Conservation (phyloP, 2,113 vertebrate species). For the Dicerorhinus sumatrensis region DNA sequence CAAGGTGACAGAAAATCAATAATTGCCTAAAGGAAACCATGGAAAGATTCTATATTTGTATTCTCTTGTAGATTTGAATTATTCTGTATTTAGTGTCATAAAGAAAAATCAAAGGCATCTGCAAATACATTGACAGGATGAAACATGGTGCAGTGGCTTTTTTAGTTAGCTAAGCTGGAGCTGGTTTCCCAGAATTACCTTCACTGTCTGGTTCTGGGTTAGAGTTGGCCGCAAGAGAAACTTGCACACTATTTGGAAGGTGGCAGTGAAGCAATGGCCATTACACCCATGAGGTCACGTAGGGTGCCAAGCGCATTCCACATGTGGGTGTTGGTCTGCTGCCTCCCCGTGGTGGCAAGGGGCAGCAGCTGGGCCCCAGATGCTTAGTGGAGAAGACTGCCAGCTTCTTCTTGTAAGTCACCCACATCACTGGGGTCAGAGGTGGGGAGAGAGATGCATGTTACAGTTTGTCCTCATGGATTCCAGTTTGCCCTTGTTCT, state of each 20-base stretch:
- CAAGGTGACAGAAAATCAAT: background rate
- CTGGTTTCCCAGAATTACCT: background rate
- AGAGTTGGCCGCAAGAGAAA: background rate
- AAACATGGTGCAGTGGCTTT: background rate
- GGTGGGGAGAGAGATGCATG: background rate
- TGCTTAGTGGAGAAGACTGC: background rate
- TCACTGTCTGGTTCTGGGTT: background rate
- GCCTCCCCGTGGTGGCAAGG: fast-evolving
- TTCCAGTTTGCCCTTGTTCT: background rate
- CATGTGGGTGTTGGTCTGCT: fast-evolving
- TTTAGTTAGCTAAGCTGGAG: background rate
- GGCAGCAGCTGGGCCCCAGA: fast-evolving
- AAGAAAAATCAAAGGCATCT: background rate
- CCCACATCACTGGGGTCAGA: background rate
- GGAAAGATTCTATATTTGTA: background rate
- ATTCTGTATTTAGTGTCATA: background rate
- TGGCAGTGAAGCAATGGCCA: background rate
- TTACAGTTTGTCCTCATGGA: background rate
- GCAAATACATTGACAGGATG: background rate
- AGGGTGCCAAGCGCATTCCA: too few species aligned
- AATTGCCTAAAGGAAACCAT: background rate
- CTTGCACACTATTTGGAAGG: background rate
- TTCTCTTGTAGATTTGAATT: background rate
- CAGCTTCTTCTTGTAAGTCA: background rate
- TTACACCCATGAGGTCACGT: background rate